Base-by-base conservation (phyloP, 2,113 vertebrate species). In the Tetrao urogallus region DNA sequence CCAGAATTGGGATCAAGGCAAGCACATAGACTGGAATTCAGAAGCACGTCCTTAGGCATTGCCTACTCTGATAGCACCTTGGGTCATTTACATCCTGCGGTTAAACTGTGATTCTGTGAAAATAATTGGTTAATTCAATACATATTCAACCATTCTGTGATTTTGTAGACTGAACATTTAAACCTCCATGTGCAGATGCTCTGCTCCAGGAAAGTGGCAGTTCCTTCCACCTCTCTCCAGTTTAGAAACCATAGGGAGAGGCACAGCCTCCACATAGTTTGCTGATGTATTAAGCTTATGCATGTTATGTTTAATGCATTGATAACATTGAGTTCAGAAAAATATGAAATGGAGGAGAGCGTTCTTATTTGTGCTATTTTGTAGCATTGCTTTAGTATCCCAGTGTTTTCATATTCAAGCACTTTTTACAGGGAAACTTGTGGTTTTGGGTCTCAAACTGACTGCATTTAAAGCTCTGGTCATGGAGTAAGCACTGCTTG, bases 181-280 rank as follows among this genome's bases (percentile, higher is more conserved):
- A 94, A 74, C 42, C 80, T 80, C 56, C 60, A 50, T 90, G 82
- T 93, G 88, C 82, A 88, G 79, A 64, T 0, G 1, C 88, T 90
- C 1, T 6, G 36, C 66, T 85, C 38, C 1, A 10, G 75, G 72
- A 63, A 86, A 75, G 83, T 0, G 43, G 82, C 52, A 83, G 13
- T 73, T 86, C 88, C 82, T 96, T 94, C 88, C 82, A 96, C 90
- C 76, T 94, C 77, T 17, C 50, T 88, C 72, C 6, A 7, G 90
- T 88, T 90, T 95, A 94, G 93, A 93, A 96, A 86, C 57, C 1
- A 88, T 93, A 71, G 94, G 93, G 95, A 67, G 90, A 94, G 63
- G 47, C 50, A 79, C 8, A 88, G 30, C 61, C 43, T 89, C 58
- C 63, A 74, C 56, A 42, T 60, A 86, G 72, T 73, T 86, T 72